A percentile compares a stretch with the other conserved stretches of the same genome.
Evolutionary conservation across 2,113 vertebrate genomes (phyloP).

Genomic region (Crotalus tigris): DNA sequence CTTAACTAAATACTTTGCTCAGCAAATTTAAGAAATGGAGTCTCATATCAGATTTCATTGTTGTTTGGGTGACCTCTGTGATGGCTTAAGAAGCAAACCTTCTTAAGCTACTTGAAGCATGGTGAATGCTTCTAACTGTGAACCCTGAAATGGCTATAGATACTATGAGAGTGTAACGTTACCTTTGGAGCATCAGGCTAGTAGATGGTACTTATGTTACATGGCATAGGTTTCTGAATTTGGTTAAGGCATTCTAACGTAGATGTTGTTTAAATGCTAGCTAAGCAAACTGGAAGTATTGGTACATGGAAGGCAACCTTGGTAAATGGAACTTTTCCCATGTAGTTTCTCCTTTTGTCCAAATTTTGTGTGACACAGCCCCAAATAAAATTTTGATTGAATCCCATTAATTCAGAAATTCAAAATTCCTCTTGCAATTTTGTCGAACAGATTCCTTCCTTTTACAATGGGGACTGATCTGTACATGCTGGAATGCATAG

Average conservation of each 20-base stretch:
- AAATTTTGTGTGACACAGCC: not conserved
- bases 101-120: not conserved
- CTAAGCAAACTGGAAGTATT: not conserved
- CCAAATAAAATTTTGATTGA: not conserved
- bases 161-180: not conserved
- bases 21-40: slow-evolving; percentile 1
- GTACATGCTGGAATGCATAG: not conserved
- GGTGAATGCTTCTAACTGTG: not conserved
- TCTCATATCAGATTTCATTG: not conserved
- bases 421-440: not conserved
- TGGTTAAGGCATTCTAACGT: not conserved
- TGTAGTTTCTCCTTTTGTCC: not conserved
- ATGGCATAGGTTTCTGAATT: not conserved
- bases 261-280: not conserved
- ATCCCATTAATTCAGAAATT: not conserved
- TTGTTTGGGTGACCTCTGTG: slow-evolving; percentile 1
- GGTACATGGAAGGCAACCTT: not conserved
- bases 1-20: slow-evolving; percentile 3
- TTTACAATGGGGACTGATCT: not conserved
- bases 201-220: not conserved
- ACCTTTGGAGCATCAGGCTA: not conserved
- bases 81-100: not conserved
- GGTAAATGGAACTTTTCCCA: not conserved
- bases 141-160: not conserved
- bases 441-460: not conserved